phyloP scores from a whole-genome alignment of 1,140 invertebrate species.

The Drosophila mauritiana region DNA sequence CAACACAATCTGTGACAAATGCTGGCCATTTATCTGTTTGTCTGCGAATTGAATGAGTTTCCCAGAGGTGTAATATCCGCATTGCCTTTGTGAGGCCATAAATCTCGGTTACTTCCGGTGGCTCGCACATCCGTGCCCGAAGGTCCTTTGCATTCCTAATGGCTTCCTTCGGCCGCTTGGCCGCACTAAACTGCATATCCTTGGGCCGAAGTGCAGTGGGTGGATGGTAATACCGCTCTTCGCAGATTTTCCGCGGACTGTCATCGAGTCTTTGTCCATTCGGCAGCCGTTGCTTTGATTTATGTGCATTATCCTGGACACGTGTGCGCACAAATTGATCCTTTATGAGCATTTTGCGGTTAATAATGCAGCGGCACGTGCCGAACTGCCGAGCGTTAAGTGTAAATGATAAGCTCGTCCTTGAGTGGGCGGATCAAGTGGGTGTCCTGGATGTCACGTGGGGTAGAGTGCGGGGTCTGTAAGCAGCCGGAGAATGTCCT shows the following conservation, averaged over 20 bases:
- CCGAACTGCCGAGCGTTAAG: constrained; percentile 62
- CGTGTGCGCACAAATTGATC: constrained; percentile 82
- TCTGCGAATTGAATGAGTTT: constrained; percentile 16
- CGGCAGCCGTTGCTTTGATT: constrained; percentile 69
- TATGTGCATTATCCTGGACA: constrained; percentile 76
- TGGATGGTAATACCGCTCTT: background rate
- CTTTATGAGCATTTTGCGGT: constrained; percentile 83
- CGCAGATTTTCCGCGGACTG: constrained; percentile 15
- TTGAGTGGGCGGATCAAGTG: constrained; percentile 13
- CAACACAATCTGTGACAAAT: constrained; percentile 1
- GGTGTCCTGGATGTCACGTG: background rate
- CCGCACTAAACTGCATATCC: constrained; percentile 50
- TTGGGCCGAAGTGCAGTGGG: constrained; percentile 9
- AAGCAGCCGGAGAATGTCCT: background rate
- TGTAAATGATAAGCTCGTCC: constrained; percentile 75
- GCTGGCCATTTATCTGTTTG: background rate
- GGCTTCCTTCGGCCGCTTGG: constrained; percentile 8
- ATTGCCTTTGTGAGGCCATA: background rate
- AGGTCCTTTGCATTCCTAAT: constrained; percentile 34
- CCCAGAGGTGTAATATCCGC: constrained; percentile 1
- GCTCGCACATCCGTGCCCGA: constrained; percentile 24
- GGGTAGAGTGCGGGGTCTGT: background rate
- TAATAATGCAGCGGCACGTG: constrained; percentile 78
- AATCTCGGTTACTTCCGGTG: constrained; percentile 30
- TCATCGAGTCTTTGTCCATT: constrained; percentile 58